Conservation (phyloP, 2,888 invertebrate species). For the Aporophyla lueneburgensis region DNA sequence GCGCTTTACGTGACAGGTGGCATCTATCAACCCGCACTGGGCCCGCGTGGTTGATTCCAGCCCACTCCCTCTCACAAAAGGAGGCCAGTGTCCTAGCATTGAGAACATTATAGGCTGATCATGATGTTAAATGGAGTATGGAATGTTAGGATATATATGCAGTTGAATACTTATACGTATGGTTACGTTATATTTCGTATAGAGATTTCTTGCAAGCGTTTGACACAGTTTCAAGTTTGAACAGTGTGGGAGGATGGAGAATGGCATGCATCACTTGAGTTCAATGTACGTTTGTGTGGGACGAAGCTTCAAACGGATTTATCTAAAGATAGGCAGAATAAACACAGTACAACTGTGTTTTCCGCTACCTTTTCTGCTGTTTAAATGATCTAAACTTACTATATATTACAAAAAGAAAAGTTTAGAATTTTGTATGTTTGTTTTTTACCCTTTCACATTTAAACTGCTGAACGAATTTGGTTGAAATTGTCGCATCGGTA, state of each 20-base stretch:
- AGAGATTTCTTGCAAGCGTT: slow-evolving; percentile 24
- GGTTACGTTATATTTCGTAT: slow-evolving; percentile 1
- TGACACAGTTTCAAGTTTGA: slow-evolving; percentile 14
- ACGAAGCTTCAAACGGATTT: background rate
- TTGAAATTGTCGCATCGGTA: too few species aligned
- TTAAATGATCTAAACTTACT: too few species aligned
- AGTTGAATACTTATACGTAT: background rate
- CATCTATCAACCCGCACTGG: too few species aligned
- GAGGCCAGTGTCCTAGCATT: too few species aligned
- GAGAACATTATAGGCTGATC: too few species aligned
- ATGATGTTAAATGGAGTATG: background rate
- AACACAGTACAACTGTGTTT: background rate
- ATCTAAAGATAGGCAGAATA: background rate
- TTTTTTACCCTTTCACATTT: too few species aligned
- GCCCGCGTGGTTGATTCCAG: too few species aligned
- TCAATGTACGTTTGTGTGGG: slow-evolving; percentile 9
- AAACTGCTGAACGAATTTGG: too few species aligned
- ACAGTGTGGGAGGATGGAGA: background rate
- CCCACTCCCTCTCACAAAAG: too few species aligned
- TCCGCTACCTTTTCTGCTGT: background rate
- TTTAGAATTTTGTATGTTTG: too few species aligned
- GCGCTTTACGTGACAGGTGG: too few species aligned
- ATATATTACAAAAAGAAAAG: too few species aligned
- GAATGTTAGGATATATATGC: background rate
- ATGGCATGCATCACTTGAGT: slow-evolving; percentile 21